These are phyloP conservation scores for Cynodonichthys magdalenae DNA, from an alignment of 2,797 vertebrate genomes.

Conservation along the genomic window DNA sequence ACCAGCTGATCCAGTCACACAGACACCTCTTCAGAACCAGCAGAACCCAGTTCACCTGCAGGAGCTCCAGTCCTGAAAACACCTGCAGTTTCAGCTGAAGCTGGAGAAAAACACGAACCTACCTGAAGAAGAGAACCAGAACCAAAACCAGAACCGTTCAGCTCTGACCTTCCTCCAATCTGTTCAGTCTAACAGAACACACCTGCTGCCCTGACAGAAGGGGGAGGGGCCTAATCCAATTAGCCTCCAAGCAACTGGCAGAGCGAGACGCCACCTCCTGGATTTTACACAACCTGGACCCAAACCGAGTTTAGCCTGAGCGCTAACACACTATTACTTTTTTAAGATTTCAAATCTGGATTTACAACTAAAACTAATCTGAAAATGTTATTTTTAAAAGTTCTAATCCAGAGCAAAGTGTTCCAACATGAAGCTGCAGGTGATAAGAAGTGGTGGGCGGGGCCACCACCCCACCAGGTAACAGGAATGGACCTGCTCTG, in stretches of 20 bases:
- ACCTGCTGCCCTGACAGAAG: slow-evolving; percentile 21
- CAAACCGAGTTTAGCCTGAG: too few relatives aligned
- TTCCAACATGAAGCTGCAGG: too few relatives aligned
- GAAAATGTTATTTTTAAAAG: too few relatives aligned
- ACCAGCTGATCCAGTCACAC: background rate
- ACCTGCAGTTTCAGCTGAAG: background rate
- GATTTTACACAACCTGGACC: background rate
- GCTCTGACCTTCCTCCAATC: slow-evolving; percentile 1
- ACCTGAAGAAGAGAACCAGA: slow-evolving; percentile 27
- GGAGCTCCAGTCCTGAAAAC: background rate
- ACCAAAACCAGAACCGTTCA: slow-evolving; percentile 4
- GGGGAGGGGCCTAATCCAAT: slow-evolving; percentile 62
- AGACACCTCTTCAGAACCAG: background rate
- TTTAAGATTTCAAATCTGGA: too few relatives aligned
- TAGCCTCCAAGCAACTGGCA: slow-evolving; percentile 6
- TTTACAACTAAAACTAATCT: too few relatives aligned
- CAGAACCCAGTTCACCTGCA: background rate
- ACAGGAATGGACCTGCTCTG: too few relatives aligned
- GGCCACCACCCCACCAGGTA: too few relatives aligned
- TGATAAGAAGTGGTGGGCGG: too few relatives aligned
- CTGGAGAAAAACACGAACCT: slow-evolving; percentile 8
- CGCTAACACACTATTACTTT: too few relatives aligned
- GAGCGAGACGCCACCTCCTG: slow-evolving; percentile 30
- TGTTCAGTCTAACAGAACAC: background rate
- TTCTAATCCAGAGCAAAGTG: too few relatives aligned